A percentile compares a stretch with the other conserved stretches of the same genome.
Conservation (phyloP, 1,140 invertebrate species). For the Atopsyche davidsoni region DNA sequence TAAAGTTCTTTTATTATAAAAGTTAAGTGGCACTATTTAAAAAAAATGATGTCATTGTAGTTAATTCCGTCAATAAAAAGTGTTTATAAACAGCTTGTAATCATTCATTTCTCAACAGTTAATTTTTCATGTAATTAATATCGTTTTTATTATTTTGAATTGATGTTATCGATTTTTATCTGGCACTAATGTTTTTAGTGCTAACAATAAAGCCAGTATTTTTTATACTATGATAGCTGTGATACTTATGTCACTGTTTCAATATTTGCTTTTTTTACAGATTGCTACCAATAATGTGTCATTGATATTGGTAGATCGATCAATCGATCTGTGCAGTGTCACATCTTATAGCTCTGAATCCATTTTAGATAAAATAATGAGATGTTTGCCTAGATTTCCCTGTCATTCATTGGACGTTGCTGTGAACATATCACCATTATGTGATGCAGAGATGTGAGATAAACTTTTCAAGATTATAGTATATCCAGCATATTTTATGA, state of each 20-base stretch:
- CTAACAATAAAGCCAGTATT: no score
- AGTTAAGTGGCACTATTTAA: no score
- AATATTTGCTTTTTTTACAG: slow-evolving; percentile 35
- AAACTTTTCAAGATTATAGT: slow-evolving; percentile 6
- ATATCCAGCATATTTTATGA: slow-evolving; percentile 7
- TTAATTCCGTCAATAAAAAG: no score
- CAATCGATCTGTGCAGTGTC: slow-evolving; percentile 56
- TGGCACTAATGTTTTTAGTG: no score
- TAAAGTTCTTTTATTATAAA: slow-evolving; percentile 4
- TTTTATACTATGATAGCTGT: no score
- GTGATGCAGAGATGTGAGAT: slow-evolving; percentile 51
- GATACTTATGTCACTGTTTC: neutral
- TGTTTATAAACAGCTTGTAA: no score
- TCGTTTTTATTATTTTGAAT: slow-evolving; percentile 10
- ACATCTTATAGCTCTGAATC: slow-evolving; percentile 57
- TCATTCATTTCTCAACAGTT: no score
- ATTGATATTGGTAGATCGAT: slow-evolving; percentile 60
- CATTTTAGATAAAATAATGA: slow-evolving; percentile 57
- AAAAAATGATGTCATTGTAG: no score
- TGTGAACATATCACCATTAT: slow-evolving; percentile 57
- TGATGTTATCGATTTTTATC: no score
- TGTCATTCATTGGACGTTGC: slow-evolving; percentile 59
- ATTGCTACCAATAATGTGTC: slow-evolving; percentile 50
- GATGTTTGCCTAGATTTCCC: slow-evolving; percentile 55
- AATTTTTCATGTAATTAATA: slow-evolving; percentile 6